phyloP scores from a whole-genome alignment of 2,888 invertebrate genomes.

The Polydesmus complanatus region DNA sequence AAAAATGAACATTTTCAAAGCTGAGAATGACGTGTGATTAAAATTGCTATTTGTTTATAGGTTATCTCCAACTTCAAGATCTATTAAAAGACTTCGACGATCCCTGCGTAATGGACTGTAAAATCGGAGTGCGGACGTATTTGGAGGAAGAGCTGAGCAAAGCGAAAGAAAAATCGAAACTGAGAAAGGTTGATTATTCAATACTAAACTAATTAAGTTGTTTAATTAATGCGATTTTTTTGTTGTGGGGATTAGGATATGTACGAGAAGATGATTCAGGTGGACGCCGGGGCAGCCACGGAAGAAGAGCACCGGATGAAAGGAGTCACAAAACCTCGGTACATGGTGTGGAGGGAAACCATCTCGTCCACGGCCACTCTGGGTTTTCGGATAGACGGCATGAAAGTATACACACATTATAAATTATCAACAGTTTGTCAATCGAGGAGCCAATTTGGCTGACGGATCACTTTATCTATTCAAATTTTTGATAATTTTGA shows the following conservation, averaged over 20 bases:
- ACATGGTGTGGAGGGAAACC: constrained; percentile 92
- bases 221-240: neutral
- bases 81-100: constrained; percentile 76
- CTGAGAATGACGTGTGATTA: neutral
- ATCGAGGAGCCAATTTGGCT: too few species aligned
- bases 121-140: constrained; percentile 87
- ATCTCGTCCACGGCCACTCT: constrained; percentile 93
- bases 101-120: constrained; percentile 95
- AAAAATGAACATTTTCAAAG: neutral
- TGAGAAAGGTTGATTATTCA: constrained; percentile 42
- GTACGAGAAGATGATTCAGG: constrained; percentile 95
- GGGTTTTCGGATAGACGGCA: constrained; percentile 93
- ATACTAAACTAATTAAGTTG: neutral
- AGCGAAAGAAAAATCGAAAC: constrained; percentile 84
- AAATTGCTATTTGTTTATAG: constrained; percentile 20
- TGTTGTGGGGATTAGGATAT: constrained; percentile 52
- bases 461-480: too few species aligned
- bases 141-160: constrained; percentile 87
- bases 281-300: constrained; percentile 74
- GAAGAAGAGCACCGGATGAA: constrained; percentile 77
- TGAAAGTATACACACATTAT: too few species aligned
- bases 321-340: constrained; percentile 86
- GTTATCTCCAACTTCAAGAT: constrained; percentile 81
- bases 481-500: too few species aligned
- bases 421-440: too few species aligned